Evolutionary conservation across 1,140 invertebrate species (phyloP).

Genomic region (Brachionus paranguensis): DNA sequence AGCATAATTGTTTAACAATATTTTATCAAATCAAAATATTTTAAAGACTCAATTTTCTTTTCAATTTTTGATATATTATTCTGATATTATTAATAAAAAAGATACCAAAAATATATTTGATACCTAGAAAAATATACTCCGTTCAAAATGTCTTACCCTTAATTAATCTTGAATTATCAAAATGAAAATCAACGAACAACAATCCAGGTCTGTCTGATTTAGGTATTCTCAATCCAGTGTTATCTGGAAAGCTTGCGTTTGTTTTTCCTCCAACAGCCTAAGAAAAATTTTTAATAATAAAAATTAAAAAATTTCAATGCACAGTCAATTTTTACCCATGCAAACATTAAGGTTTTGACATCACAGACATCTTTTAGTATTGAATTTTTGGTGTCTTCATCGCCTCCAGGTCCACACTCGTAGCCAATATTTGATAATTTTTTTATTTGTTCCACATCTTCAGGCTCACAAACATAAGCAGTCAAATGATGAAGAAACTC

Average conservation of each 20-base stretch:
- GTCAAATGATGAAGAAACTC: conserved; percentile 9
- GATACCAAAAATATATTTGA: too few relatives aligned
- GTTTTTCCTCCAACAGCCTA: conserved; percentile 20
- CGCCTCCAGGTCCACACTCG: neutral
- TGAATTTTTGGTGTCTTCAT: neutral
- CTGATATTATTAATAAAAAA: too few relatives aligned
- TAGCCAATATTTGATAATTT: neutral
- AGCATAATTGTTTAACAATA: too few relatives aligned
- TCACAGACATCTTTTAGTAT: neutral
- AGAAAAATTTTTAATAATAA: neutral
- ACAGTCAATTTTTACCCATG: neutral
- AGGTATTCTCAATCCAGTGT: neutral
- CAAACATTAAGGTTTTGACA: neutral
- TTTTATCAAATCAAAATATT: too few relatives aligned
- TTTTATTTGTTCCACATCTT: neutral
- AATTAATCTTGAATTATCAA: neutral
- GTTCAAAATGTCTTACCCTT: neutral
- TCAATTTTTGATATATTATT: too few relatives aligned
- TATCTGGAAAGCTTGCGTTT: conserved; percentile 17
- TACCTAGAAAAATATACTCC: too few relatives aligned
- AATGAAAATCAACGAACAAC: conserved; percentile 28
- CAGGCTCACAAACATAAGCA: neutral
- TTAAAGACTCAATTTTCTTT: too few relatives aligned
- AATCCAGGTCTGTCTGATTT: neutral
- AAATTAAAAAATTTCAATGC: neutral